Base-by-base conservation (phyloP, 2,797 vertebrate species). In the Lepilemur septentrionalis region DNA sequence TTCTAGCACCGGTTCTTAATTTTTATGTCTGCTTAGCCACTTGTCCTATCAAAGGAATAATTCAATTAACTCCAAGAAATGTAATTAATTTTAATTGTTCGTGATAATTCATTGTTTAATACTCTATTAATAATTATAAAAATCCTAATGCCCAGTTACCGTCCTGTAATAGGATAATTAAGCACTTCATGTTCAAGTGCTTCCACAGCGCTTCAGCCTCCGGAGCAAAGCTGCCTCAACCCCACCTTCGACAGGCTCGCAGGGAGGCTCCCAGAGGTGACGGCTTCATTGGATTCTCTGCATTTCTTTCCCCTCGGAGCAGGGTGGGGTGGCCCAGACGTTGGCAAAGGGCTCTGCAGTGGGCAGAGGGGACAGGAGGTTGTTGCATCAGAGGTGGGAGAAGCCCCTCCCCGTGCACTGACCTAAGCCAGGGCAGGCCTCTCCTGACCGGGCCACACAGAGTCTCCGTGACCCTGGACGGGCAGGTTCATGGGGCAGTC, bases 61-160 rank as follows among this genome's bases (percentile, higher is more conserved):
- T 98, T 98, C 97, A 98, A 99, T 99, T 99, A 98, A 98, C 96
- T 96, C 83, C 94, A 97, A 97, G 98, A 98, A 98, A 98, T 55
- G 97, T 96, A 98, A 99, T 99, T 98, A 98, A 98, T 99, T 98
- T 98, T 98, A 98, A 99, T 99, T 97, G 98, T 96, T 95, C 94
- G 0, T 0, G 79, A 98, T 98, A 98, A 98, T 97, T 99, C 98
- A 97, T 98, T 98, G 98, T 98, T 98, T 98, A 98, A 98, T 92
- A 96, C 38, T 89, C 97, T 97, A 97, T 97, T 98, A 97, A 98
- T 98, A 98, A 98, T 98, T 97, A 63, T 95, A 61, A 97, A 97
- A 88, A 52, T 94, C 81, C 11, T 75, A 97, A 96, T 82, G 98
- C 98, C 97, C 96, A 93, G 97, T 97, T 97, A 97, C 93, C 76